Conservation (phyloP, 2,888 invertebrate genomes). For the Tipula vernalis region DNA sequence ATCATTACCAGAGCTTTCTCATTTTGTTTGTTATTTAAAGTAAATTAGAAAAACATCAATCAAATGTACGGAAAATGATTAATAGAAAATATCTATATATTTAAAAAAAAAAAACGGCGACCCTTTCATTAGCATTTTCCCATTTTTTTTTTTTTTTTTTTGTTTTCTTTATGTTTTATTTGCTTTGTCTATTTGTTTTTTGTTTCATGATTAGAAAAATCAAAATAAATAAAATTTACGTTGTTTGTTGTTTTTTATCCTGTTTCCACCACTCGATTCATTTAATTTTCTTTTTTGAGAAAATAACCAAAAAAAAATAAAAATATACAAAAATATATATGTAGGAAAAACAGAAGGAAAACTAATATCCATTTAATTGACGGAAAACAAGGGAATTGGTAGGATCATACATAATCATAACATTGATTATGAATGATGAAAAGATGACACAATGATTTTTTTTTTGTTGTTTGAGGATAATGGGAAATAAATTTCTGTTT, state of each 20-base stretch:
- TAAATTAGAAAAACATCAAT: constrained; percentile 4
- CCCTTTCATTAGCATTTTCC: constrained; percentile 4
- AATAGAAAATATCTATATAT: not conserved
- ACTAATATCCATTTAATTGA: not conserved
- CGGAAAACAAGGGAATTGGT: not conserved
- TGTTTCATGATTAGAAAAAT: constrained; percentile 4
- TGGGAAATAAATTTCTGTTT: not conserved
- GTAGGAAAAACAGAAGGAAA: not conserved
- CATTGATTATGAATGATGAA: not conserved
- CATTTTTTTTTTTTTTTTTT: not conserved
- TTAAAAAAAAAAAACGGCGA: not conserved
- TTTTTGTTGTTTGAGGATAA: not conserved
- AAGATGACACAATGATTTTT: not conserved
- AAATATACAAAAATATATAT: not conserved
- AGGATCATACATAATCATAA: not conserved
- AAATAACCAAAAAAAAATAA: not conserved
- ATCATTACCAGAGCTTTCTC: not conserved
- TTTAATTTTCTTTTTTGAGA: not conserved
- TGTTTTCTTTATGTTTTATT: not conserved
- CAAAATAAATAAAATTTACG: constrained; percentile 4
- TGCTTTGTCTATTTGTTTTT: constrained; percentile 4
- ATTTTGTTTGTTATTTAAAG: not conserved
- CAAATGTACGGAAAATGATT: not conserved
- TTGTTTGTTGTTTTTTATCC: not conserved
- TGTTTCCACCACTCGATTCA: not conserved